Base-by-base conservation (phyloP, 1,140 invertebrate species). In the Lepidurus arcticus region DNA sequence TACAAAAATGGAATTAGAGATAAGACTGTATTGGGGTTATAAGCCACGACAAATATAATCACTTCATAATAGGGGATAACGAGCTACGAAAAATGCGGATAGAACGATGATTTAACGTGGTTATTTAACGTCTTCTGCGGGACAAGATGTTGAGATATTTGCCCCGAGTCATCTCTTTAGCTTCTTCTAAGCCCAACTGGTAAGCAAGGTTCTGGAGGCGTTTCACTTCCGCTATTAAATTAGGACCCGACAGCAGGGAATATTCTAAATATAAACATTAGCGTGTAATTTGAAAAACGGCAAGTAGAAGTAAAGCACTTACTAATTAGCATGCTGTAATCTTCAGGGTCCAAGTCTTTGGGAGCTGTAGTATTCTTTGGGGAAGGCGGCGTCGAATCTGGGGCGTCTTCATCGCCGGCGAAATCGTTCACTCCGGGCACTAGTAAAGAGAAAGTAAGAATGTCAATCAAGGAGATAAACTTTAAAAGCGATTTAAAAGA, bases 81-180 rank as follows among this genome's bases (percentile, higher is more conserved):
- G 53, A 21, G 13, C 9, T 65, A 21, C 5, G 16, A 65, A 65
- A n/a, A 65, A 65, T 7, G 47, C 53, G 16, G 21, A 5, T 11
- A 13, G 8, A 65, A 65, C 8, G 53, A 65, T 7, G 13, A 21
- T 65, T 1, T 7, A 10, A 1, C 1, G 21, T 16, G 9, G 16
- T n/a, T 16, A 21, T 16, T n/a, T 75, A 75, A 1, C 74, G 42
- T 75, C 34, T 75, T 75, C 42, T 16, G 74, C 34, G 34, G 13
- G 78, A 78, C 73, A 89, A 81, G 76, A 98, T 94, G 86, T 96
- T 95, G 73, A 98, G 87, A 85, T 96, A 95, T 87, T 96, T 97
- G 47, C 95, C 96, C 81, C 95, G 87, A 0, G 95, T 97, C 93
- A 98, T 96, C 88, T 98, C 96, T 84, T 96, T 95, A 1, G 95